Evolutionary conservation across 2,113 vertebrate genomes (phyloP).

Genomic region (Caretta caretta): DNA sequence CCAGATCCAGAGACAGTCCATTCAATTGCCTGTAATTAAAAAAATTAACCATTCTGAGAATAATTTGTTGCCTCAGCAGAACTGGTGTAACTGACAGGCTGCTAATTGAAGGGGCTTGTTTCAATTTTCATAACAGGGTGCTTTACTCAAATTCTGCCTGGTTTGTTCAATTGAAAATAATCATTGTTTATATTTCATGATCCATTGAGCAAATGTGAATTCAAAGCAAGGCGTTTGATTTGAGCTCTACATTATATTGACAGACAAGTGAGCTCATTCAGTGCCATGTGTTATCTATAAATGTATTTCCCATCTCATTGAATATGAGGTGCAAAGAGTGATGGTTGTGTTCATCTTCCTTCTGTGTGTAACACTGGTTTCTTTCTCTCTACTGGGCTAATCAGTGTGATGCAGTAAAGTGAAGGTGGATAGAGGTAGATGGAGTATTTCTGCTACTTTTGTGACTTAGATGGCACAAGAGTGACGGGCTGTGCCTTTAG

Average conservation of each 20-base stretch:
- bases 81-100: constrained; percentile 19
- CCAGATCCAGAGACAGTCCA: neutral
- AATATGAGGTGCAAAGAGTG: neutral
- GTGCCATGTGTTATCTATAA: neutral
- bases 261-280: neutral
- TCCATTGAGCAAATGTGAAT: constrained; percentile 24
- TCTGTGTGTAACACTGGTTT: neutral
- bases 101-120: constrained; percentile 20
- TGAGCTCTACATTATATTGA: neutral
- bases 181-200: constrained; percentile 1
- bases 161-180: neutral
- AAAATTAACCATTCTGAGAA: neutral
- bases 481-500: neutral
- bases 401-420: neutral
- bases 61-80: neutral
- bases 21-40: neutral
- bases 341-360: neutral
- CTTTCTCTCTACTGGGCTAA: neutral
- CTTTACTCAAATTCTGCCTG: neutral
- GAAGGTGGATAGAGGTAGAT: neutral
- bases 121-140: neutral
- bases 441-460: neutral
- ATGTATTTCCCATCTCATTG: fast-evolving
- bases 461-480: neutral
- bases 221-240: constrained; percentile 12